Percentiles rank a stretch among this genome's conserved stretches.
Conservation (phyloP, 2,797 vertebrate genomes). For the Chrosomus eos region DNA sequence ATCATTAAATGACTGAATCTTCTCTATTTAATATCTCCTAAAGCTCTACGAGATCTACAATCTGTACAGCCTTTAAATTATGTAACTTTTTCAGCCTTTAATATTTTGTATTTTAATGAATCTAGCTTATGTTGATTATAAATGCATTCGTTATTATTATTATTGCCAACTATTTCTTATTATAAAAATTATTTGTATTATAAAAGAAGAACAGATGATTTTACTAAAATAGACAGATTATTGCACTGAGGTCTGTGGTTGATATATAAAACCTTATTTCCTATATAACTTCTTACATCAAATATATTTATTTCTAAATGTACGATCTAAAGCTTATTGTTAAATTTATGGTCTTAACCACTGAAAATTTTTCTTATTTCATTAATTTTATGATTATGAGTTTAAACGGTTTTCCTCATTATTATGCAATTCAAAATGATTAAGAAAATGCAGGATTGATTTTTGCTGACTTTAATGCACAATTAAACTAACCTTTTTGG, state of each 20-base stretch:
- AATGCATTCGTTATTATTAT: not conserved
- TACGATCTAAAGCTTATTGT: not conserved
- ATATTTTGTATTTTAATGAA: constrained; percentile 10
- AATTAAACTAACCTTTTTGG: not conserved
- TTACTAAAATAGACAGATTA: not conserved
- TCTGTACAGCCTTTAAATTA: constrained; percentile 72
- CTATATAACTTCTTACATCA: not conserved
- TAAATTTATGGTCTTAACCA: not conserved
- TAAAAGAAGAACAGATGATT: not conserved
- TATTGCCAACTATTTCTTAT: constrained; percentile 40
- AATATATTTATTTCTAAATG: constrained; percentile 2
- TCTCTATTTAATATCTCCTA: constrained; percentile 64
- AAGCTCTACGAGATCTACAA: constrained; percentile 59
- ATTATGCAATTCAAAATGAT: not conserved
- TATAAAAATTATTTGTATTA: not conserved
- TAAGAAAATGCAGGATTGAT: not conserved
- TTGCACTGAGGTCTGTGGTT: not conserved
- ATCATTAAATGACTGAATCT: constrained; percentile 75
- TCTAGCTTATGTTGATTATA: constrained; percentile 8
- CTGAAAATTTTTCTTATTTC: not conserved
- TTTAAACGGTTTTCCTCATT: not conserved
- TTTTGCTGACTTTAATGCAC: not conserved
- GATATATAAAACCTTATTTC: not conserved
- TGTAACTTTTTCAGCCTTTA: constrained; percentile 43
- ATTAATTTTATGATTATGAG: not conserved